A percentile compares a stretch with the other conserved stretches of the same genome.
These are phyloP conservation scores for Erinaceus europaeus DNA, from an alignment of 2,113 vertebrate genomes.

Conservation along the genomic window DNA sequence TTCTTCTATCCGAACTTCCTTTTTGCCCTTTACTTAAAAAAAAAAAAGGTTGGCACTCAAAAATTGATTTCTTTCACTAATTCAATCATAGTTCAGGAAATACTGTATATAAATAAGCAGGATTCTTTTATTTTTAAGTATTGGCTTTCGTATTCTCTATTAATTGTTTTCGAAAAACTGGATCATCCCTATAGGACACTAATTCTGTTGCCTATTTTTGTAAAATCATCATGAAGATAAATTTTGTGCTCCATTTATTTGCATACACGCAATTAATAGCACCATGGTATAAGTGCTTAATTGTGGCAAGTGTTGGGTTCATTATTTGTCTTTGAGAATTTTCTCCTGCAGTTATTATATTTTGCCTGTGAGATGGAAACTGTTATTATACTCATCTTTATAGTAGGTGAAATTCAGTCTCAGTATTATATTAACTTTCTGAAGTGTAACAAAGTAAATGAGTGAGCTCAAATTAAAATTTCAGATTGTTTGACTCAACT, in stretches of 20 bases:
- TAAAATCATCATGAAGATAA: slow-evolving; percentile 48
- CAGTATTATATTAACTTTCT: neutral
- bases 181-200: neutral
- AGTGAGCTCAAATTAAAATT: slow-evolving; percentile 4
- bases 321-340: neutral
- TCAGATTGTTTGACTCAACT: neutral
- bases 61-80: slow-evolving; percentile 17
- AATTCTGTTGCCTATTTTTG: neutral
- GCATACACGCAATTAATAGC: slow-evolving; percentile 7
- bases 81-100: slow-evolving; percentile 41
- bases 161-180: slow-evolving; percentile 1
- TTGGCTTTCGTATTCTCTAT: neutral
- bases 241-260: neutral
- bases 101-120: slow-evolving; percentile 1
- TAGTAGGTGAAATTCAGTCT: slow-evolving; percentile 14
- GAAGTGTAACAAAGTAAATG: neutral
- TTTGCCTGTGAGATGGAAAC: slow-evolving; percentile 15
- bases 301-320: neutral
- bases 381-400: slow-evolving; percentile 5
- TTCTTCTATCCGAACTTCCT: too few relatives aligned
- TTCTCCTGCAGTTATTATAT: slow-evolving; percentile 14
- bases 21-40: too few relatives aligned
- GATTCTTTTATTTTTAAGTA: neutral
- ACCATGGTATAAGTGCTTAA: neutral
- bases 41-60: neutral